A percentile compares a stretch with the other conserved stretches of the same genome.
These are phyloP conservation scores for Xestia rhomboidea DNA, from an alignment of 2,888 invertebrate genomes.

Conservation along the genomic window DNA sequence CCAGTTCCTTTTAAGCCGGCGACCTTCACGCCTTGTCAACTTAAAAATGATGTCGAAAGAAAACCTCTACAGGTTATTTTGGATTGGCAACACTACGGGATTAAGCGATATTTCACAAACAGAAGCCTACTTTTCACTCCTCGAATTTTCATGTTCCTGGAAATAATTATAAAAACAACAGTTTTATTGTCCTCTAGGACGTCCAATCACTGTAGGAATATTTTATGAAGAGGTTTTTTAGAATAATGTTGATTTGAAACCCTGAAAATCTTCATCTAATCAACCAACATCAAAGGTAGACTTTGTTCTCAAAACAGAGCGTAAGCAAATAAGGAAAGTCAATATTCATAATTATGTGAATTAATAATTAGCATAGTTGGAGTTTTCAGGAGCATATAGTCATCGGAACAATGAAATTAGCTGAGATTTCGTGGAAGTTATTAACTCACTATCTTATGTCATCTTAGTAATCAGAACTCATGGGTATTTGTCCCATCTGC, in stretches of 20 bases:
- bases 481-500: conserved; percentile 18
- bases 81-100: conserved; percentile 32
- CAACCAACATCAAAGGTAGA: not conserved
- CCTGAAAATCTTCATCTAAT: conserved; percentile 8
- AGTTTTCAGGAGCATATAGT: conserved; percentile 26
- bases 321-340: conserved; percentile 29
- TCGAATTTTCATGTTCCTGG: not conserved
- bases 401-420: conserved; percentile 21
- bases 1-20: conserved; percentile 43
- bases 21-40: conserved; percentile 54
- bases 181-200: not conserved
- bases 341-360: conserved; percentile 27
- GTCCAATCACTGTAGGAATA: not conserved
- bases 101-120: conserved; percentile 33
- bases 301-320: conserved; percentile 15
- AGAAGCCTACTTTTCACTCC: not conserved
- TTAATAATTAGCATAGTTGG: conserved; percentile 39
- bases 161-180: not conserved
- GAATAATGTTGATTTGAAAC: not conserved
- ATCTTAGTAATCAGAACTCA: conserved; percentile 21
- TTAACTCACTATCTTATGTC: conserved; percentile 29
- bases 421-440: conserved; percentile 47
- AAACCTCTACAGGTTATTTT: conserved; percentile 40
- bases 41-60: conserved; percentile 52
- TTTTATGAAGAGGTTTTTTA: not conserved